These are phyloP conservation scores for Ceyx cyanopectus DNA, from an alignment of 2,113 vertebrate genomes.

Conservation along the genomic window DNA sequence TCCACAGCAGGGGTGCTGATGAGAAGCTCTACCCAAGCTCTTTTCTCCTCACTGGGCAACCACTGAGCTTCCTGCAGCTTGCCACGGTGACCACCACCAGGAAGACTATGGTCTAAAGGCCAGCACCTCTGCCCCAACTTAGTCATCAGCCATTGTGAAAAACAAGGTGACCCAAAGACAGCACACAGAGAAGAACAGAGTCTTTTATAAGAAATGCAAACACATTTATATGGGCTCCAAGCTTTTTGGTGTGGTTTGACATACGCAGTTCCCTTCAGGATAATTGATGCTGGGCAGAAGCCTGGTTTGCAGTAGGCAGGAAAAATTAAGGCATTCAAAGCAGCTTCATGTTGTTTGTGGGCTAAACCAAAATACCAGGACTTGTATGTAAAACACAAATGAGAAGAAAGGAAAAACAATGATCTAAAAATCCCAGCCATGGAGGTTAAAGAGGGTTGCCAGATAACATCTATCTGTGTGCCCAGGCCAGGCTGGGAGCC, in stretches of 20 bases:
- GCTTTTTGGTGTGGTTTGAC: conserved; percentile 60
- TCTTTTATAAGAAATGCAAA: background rate
- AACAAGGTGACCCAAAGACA: conserved; percentile 23
- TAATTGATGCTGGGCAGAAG: conserved; percentile 53
- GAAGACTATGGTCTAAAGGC: background rate
- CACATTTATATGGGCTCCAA: background rate
- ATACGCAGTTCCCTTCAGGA: conserved; percentile 10
- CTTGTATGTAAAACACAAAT: conserved; percentile 48
- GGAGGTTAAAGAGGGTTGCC: background rate
- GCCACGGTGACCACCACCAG: background rate
- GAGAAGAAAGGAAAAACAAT: conserved; percentile 45
- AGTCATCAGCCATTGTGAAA: background rate
- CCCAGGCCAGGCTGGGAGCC: background rate
- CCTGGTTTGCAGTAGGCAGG: conserved; percentile 52
- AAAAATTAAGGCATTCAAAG: conserved; percentile 42
- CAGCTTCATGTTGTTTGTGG: conserved; percentile 48
- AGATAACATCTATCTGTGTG: background rate
- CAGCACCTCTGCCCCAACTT: background rate
- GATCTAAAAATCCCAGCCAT: conserved; percentile 32
- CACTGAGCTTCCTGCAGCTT: background rate
- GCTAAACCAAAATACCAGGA: conserved; percentile 58
- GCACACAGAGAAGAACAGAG: background rate
- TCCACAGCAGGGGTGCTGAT: background rate
- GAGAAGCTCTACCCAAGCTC: background rate
- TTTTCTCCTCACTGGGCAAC: background rate